Conservation (phyloP, 2,113 vertebrate genomes). For the Myrmophylax atrothorax region DNA sequence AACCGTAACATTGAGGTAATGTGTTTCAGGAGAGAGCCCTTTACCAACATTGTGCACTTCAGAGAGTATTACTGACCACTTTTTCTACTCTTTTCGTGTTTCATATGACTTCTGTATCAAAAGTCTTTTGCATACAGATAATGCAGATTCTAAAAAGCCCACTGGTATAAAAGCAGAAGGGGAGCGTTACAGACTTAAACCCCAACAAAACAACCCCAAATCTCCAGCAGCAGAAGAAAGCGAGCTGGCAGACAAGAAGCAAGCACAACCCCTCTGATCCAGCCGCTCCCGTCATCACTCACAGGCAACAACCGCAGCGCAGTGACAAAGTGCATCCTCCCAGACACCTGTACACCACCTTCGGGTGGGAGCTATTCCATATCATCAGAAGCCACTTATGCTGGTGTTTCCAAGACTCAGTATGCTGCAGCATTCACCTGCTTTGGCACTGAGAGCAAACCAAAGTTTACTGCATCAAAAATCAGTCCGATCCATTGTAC, state of each 20-base stretch:
- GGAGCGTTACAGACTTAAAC: not conserved
- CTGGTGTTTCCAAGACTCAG: not conserved
- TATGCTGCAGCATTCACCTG: not conserved
- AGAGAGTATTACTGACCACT: not conserved
- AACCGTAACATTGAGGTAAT: conserved; percentile 14
- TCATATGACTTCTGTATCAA: not conserved
- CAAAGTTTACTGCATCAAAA: not conserved
- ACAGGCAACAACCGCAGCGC: not conserved
- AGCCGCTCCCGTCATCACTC: not conserved
- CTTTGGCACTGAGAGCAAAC: not conserved
- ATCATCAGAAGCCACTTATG: not conserved
- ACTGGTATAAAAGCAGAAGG: not conserved
- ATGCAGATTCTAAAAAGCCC: not conserved
- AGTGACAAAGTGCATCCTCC: not conserved
- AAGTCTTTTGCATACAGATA: not conserved
- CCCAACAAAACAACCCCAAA: too few species aligned
- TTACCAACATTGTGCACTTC: conserved; percentile 26
- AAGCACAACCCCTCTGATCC: not conserved
- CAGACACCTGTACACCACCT: not conserved
- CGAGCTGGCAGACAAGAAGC: not conserved
- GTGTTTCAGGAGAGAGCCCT: conserved; percentile 19
- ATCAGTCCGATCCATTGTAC: not conserved
- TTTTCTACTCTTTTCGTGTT: not conserved
- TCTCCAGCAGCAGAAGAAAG: not conserved
- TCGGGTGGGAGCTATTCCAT: not conserved